These are phyloP conservation scores for Cheilosia grossa DNA, from an alignment of 2,888 invertebrate genomes.

Conservation along the genomic window DNA sequence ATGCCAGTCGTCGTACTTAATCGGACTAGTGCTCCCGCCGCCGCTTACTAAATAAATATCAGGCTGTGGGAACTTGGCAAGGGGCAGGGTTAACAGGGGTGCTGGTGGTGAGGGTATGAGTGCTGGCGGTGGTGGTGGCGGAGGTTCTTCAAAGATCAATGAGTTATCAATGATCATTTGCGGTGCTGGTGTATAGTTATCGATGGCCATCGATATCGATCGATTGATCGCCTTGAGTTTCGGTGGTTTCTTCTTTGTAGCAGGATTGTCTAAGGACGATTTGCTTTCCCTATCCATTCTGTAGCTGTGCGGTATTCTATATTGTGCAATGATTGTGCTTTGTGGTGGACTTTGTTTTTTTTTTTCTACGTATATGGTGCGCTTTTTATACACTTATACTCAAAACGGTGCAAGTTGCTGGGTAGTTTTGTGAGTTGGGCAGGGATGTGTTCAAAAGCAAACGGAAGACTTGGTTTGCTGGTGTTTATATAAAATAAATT, in stretches of 20 bases:
- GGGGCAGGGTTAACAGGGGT: slow-evolving; percentile 78
- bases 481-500: slow-evolving; percentile 31
- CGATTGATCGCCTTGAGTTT: slow-evolving; percentile 83
- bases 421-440: slow-evolving; percentile 16
- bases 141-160: slow-evolving; percentile 81
- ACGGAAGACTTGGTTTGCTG: slow-evolving; percentile 53
- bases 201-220: slow-evolving; percentile 83
- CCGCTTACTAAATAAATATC: slow-evolving; percentile 82
- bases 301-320: slow-evolving; percentile 72
- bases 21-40: slow-evolving; percentile 78
- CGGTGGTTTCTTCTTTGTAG: slow-evolving; percentile 83
- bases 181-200: slow-evolving; percentile 81
- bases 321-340: slow-evolving; percentile 74
- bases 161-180: slow-evolving; percentile 79
- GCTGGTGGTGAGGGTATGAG: slow-evolving; percentile 79
- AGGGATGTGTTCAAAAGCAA: slow-evolving; percentile 38
- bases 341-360: slow-evolving; percentile 41
- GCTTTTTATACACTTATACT: slow-evolving; percentile 39
- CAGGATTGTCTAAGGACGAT: slow-evolving; percentile 82
- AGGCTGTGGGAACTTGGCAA: slow-evolving; percentile 79
- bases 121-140: slow-evolving; percentile 81
- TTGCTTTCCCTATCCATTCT: slow-evolving; percentile 76
- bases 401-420: slow-evolving; percentile 43
- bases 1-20: slow-evolving; percentile 80
- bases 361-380: slow-evolving; percentile 35